phyloP scores from a whole-genome alignment of 2,888 invertebrate species.

The Drosophila putrida region DNA sequence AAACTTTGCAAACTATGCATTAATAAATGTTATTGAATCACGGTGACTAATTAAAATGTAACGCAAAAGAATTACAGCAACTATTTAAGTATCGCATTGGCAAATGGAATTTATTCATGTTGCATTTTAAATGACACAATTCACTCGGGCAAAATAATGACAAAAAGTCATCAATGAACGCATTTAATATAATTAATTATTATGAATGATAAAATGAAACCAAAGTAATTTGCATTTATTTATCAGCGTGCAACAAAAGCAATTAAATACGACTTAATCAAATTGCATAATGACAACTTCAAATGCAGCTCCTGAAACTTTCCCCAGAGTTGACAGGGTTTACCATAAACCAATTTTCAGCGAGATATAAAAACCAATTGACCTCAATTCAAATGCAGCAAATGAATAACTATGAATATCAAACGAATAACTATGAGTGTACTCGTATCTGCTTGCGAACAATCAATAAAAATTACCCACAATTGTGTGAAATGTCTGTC shows the following conservation, averaged over 20 bases:
- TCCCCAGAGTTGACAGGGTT: background rate
- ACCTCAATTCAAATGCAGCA: conserved; percentile 61
- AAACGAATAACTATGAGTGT: conserved; percentile 13
- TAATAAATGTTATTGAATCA: conserved; percentile 19
- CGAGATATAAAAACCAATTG: conserved; percentile 50
- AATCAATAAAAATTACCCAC: conserved; percentile 65
- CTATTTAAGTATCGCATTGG: conserved; percentile 16
- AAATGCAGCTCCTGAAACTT: conserved; percentile 52
- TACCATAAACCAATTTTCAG: background rate
- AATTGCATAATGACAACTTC: conserved; percentile 69
- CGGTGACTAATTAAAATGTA: conserved; percentile 34
- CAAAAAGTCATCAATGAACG: conserved; percentile 41
- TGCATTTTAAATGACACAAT: conserved; percentile 39
- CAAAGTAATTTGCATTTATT: conserved; percentile 66
- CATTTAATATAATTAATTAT: conserved; percentile 67
- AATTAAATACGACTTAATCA: conserved; percentile 77
- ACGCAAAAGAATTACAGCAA: background rate
- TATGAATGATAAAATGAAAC: conserved; percentile 53
- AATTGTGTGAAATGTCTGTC: conserved; percentile 37
- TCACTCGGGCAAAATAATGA: conserved; percentile 30
- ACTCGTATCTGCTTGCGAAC: conserved; percentile 27
- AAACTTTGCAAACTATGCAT: background rate
- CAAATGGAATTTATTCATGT: conserved; percentile 33
- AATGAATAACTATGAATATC: conserved; percentile 16
- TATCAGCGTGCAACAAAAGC: conserved; percentile 66